These are phyloP conservation scores for Belgica antarctica DNA, from an alignment of 2,888 invertebrate genomes.

Conservation along the genomic window DNA sequence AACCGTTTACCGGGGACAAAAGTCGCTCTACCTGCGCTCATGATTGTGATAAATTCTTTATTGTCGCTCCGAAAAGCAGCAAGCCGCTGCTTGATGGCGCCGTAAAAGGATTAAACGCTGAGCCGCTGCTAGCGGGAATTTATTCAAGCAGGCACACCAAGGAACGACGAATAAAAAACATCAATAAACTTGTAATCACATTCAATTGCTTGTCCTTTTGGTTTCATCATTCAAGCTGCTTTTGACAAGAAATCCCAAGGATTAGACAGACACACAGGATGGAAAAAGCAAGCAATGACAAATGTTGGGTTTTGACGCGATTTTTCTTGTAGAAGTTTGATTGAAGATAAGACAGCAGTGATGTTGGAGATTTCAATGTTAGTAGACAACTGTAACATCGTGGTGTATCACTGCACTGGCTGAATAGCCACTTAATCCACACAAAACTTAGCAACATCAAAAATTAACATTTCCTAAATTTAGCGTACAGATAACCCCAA, in stretches of 20 bases:
- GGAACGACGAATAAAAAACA: not conserved
- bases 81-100: not conserved
- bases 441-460: too few relatives aligned
- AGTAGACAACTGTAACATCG: too few relatives aligned
- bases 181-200: slow-evolving; percentile 35
- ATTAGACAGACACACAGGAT: not conserved
- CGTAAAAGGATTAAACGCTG: slow-evolving; percentile 18
- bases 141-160: not conserved
- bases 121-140: not conserved
- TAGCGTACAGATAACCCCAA: too few relatives aligned
- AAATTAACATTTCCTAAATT: too few relatives aligned
- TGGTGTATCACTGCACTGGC: too few relatives aligned
- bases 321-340: too few relatives aligned
- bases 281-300: not conserved
- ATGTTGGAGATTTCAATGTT: too few relatives aligned
- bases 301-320: too few relatives aligned
- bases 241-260: not conserved
- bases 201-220: slow-evolving; percentile 12
- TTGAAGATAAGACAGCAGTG: too few relatives aligned
- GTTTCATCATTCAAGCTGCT: not conserved
- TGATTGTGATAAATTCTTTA: slow-evolving; percentile 7
- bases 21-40: not conserved
- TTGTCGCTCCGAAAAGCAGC: not conserved
- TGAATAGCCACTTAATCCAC: too few relatives aligned
- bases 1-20: not conserved